Base-by-base conservation (phyloP, 1,140 invertebrate genomes). In the Neoseiulus cucumeris region DNA sequence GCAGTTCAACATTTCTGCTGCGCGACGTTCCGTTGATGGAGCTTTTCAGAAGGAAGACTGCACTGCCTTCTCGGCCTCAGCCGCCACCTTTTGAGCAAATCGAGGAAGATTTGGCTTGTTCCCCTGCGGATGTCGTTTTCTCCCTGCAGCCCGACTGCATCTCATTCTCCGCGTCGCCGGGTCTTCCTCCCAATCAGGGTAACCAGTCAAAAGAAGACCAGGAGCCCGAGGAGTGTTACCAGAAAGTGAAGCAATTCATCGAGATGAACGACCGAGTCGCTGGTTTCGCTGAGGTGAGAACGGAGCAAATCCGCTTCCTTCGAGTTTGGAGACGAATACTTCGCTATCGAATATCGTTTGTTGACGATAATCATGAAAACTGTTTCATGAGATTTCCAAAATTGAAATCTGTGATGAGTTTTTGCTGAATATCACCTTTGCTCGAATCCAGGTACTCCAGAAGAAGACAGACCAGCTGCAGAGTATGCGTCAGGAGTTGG, bases 401-500 rank as follows among this genome's bases (percentile, higher is more conserved):
- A n/a, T n/a, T n/a, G n/a, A n/a, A n/a, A n/a, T n/a, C n/a, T n/a
- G n/a, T n/a, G n/a, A n/a, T n/a, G n/a, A n/a, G n/a, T 39, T 39
- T 6, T 9, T 39, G 4, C 4, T 39, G 33, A 39, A 9, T 39
- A 39, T 39, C 33, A 6, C 9, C 9, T 39, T 39, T 9, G 4
- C 33, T 39, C 33, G 9, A 39, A 18, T 14, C 14, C 51, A 59
- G 51, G 51, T 59, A 33, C 51, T 59, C 14, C 51, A 59, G 51
- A 59, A 59, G 22, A 59, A 59, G 51, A 59, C 51, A 33, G 51
- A 59, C 33, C 51, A 33, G 33, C 51, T 59, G 25, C 51, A 59
- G 51, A 59, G 51, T 59, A 59, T 59, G 51, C 51, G 51, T 29
- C 51, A 59, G 22, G 51, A 59, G 22, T 59, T 59, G 22, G 51